These are phyloP conservation scores for Phymorhynchus buccinoides DNA, from an alignment of 1,140 invertebrate species.

Conservation along the genomic window DNA sequence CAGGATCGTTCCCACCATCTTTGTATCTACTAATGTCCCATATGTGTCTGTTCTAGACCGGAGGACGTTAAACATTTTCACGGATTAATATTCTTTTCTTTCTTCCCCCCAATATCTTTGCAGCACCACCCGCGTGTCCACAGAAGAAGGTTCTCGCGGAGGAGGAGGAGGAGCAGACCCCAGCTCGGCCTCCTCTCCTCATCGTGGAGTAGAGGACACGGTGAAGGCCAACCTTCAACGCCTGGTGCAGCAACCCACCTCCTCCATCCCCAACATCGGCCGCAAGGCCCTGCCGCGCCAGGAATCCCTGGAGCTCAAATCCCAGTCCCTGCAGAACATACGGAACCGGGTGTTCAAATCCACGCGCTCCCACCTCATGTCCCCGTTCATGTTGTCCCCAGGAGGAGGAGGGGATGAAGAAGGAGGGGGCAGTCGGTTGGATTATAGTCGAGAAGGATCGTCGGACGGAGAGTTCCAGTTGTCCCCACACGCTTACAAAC, in stretches of 20 bases:
- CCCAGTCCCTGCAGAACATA: slow-evolving; percentile 46
- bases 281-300: slow-evolving; percentile 50
- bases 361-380: slow-evolving; percentile 7
- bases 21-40: no score
- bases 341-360: slow-evolving; percentile 29
- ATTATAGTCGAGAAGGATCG: not conserved
- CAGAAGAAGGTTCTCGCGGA: slow-evolving; percentile 41
- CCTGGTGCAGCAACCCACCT: slow-evolving; percentile 56
- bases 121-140: slow-evolving; percentile 31
- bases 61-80: no score
- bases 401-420: slow-evolving; percentile 29
- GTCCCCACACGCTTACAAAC: slow-evolving; percentile 45
- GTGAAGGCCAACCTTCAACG: slow-evolving; percentile 59
- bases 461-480: not conserved
- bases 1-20: no score
- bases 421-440: not conserved
- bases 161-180: slow-evolving; percentile 48
- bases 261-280: slow-evolving; percentile 61
- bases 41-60: no score
- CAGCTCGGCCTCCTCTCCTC: not conserved
- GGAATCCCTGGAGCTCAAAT: slow-evolving; percentile 49
- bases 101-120: not conserved
- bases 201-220: slow-evolving; percentile 50
- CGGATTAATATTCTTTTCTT: not conserved
- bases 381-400: slow-evolving; percentile 36